Percentiles rank a stretch among this genome's conserved stretches.
Conservation (phyloP, 2,797 vertebrate species). For the Lacerta bilineata region DNA sequence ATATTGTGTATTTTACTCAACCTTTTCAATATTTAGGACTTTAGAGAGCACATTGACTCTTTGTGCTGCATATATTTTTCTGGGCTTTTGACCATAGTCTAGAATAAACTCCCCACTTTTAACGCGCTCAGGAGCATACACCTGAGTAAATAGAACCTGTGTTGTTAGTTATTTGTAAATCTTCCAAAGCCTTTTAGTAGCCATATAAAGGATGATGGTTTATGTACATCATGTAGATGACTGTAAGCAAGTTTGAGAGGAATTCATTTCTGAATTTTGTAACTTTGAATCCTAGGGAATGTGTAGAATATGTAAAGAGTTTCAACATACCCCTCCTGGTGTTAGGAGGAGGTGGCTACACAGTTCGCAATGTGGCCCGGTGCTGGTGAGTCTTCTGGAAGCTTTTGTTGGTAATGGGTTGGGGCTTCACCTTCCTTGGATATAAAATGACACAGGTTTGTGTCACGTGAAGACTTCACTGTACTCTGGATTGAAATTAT, state of each 20-base stretch:
- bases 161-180: background rate
- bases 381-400: slow-evolving; percentile 88
- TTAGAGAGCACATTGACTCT: background rate
- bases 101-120: background rate
- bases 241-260: background rate
- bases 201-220: background rate
- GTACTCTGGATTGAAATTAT: slow-evolving; percentile 13
- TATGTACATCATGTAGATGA: background rate
- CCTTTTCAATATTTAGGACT: background rate
- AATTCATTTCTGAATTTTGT: slow-evolving; percentile 6
- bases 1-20: background rate
- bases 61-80: background rate
- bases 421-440: background rate
- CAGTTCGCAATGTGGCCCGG: slow-evolving; percentile 95
- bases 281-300: slow-evolving; percentile 84
- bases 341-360: slow-evolving; percentile 97
- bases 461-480: accelerated
- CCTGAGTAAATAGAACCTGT: no score
- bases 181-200: background rate
- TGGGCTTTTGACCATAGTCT: background rate
- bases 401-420: background rate
- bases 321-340: slow-evolving; percentile 97
- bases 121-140: no score
- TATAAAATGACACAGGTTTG: background rate
- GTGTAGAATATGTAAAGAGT: slow-evolving; percentile 97